Evolutionary conservation across 92 coral and sea anemone species (phyloP).

Genomic region (Virgularia gustaviana): DNA sequence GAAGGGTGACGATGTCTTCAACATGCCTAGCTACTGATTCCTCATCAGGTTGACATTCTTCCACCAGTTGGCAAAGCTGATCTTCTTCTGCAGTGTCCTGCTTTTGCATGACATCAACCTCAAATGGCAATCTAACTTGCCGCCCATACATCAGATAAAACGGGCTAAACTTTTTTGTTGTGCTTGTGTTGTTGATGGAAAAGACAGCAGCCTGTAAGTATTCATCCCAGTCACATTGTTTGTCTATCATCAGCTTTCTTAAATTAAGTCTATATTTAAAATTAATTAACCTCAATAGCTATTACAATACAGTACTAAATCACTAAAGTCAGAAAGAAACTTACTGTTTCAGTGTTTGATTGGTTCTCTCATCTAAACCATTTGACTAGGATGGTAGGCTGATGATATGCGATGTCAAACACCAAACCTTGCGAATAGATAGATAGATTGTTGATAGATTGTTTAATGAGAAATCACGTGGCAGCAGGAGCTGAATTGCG

Average conservation of each 20-base stretch:
- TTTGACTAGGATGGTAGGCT: conserved; percentile 61
- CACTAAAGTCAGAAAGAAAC: background rate
- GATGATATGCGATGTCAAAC: conserved; percentile 59
- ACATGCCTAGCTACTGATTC: background rate
- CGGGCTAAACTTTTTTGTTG: conserved; percentile 19
- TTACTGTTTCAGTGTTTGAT: conserved; percentile 56
- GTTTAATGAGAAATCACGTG: too few relatives aligned
- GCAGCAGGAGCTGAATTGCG: too few relatives aligned
- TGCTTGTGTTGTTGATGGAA: conserved; percentile 23
- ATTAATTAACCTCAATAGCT: background rate
- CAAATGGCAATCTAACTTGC: conserved; percentile 18
- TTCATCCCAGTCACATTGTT: conserved; percentile 1
- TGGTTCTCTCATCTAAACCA: too few relatives aligned
- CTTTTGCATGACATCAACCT: conserved; percentile 5
- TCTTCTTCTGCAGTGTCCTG: background rate
- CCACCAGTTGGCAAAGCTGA: background rate
- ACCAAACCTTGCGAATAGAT: conserved; percentile 31
- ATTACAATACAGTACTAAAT: background rate
- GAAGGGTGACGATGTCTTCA: background rate
- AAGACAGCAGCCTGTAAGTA: conserved; percentile 5
- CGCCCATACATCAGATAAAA: conserved; percentile 30
- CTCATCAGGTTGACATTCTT: background rate
- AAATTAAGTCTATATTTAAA: too few relatives aligned
- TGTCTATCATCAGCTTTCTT: conserved; percentile 8
- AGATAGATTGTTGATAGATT: conserved; percentile 28